Evolutionary conservation across 2,797 vertebrate species (phyloP), one percentile per base, ranked within the genome.

Genomic region (Meriones psammophilus): DNA sequence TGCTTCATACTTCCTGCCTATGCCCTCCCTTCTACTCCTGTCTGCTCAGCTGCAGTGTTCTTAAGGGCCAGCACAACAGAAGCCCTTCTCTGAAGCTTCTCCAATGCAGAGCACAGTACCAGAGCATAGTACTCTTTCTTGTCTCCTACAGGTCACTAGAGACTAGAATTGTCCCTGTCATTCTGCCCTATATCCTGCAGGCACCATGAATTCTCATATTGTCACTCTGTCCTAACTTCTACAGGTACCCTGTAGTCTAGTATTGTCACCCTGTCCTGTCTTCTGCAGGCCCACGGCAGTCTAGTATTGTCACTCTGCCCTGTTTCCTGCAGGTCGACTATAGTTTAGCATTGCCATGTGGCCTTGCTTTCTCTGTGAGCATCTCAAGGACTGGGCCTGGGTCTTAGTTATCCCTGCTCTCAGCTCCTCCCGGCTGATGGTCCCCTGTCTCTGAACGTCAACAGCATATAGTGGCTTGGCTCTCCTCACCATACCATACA

Each of bases 401-500:
- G 22, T 39, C 58, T 71, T 17, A 8, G 58, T 58, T 89, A 33
- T 6, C 60, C 20, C 58, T 30, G 62, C 20, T 8, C n/a, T 91
- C 62, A 33, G 0, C 22, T 36, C 15, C 2, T n/a, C 22, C 26
- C 17, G 7, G 17, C 50, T 26, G 0, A 0, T 36, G 73, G 50
- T 83, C 78, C 60, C 42, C 46, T 56, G 60, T 71, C 17, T 62
- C 9, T 54, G 56, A 8, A 73, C 12, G 7, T 50, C 18, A 26
- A 56, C 26, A 42, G 74, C 64, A 14, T 0, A 24, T 30, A 42
- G 1, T 64, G 87, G 18, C 71, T 30, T 8, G 20, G 71, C 39
- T 26, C 83, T 80, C 15, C 46, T 42, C n/a, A 4, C 7, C 8
- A 18, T 0, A 0, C 30, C 0, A 1, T 2, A 0, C 15, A n/a